Evolutionary conservation across 2,888 invertebrate species (phyloP), one percentile per base, ranked within the genome.

Genomic region (Epistrophella euchroma): DNA sequence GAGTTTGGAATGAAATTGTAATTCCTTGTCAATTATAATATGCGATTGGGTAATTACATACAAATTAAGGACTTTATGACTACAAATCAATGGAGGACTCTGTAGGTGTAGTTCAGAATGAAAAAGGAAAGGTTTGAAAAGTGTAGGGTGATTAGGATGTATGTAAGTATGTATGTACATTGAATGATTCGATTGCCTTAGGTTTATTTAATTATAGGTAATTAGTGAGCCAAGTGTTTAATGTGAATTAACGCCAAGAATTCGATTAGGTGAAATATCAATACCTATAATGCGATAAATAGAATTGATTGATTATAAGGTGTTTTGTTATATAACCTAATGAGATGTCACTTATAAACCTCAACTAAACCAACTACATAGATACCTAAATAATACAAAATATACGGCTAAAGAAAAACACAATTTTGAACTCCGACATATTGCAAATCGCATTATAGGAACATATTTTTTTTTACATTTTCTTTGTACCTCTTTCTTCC

Each of bases 21-120:
- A 58, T 76, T 64, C 71, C 71, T 72, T 72, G 76, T 81, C 85
- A 81, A 85, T 73, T 85, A 68, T 47, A 80, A 85, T 85, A 81
- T 73, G 73, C 73, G 68, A 85, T 81, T 81, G 85, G 81, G 62
- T 81, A 85, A 81, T 85, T 80, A 81, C 68, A 80, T 84, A 78
- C 71, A 71, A 84, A 79, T 75, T 75, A 79, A 72, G 84, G 79
- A 80, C 68, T 71, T 74, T 73, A 60, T 64, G 40, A 47, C 37
- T 60, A n/a, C n/a, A 40, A 15, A 32, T 66, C 19, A 22, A 58
- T 11, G 17, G 4, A 56, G 11, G 17, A 7, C 22, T 22, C 4
- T 4, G 28, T 22, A 47, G 0, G 7, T 47, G 7, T 47, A 25
- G 13, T 22, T 22, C 22, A 37, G 7, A 58, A 19, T 11, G 13